Evolutionary conservation across 2,797 vertebrate species (phyloP), one percentile per base, ranked within the genome.

Genomic region (Todus mexicanus): DNA sequence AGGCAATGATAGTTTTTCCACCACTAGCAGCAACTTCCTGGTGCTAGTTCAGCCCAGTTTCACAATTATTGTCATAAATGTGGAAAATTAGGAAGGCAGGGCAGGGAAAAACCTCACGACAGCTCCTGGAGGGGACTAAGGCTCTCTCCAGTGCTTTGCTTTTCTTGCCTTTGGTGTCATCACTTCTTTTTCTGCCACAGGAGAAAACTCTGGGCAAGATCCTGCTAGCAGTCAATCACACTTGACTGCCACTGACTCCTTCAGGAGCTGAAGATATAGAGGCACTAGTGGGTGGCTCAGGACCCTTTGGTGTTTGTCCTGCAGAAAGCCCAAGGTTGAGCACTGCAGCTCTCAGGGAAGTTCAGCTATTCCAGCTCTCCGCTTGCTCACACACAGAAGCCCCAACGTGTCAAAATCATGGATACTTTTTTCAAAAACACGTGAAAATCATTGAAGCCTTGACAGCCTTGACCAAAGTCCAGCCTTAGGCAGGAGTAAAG

Each of bases 401-500:
- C 72, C 72, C 79, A 53, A 13, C 4, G 11, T 96, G 96, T 96
- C 96, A 96, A 91, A 95, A 88, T 65, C 89, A 48, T 4, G 83
- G 64, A 31, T 83, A 35, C 60, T 91, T 89, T 48, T 89, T 86
- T 43, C 51, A 87, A 69, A 87, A 89, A 20, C 75, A 63, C 42
- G 71, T 47, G 57, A 88, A 95, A 96, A 94, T 91, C 95, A 95
- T n/a, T 95, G 95, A 54, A 92, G 26, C 74, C 87, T 87, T 95
- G 94, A 96, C 96, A 96, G 91, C 84, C 91, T 92, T 94, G 95
- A 96, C 96, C 96, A 96, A 96, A 96, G 95, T 90, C 95, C 96
- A 95, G 94, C 95, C 96, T 95, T 90, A 96, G 95, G 96, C 95
- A 96, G 87, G 68, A 95, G 83, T 74, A 95, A 96, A 96, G 85